Conservation (phyloP, 1,140 invertebrate species). For the Orchesella cincta region DNA sequence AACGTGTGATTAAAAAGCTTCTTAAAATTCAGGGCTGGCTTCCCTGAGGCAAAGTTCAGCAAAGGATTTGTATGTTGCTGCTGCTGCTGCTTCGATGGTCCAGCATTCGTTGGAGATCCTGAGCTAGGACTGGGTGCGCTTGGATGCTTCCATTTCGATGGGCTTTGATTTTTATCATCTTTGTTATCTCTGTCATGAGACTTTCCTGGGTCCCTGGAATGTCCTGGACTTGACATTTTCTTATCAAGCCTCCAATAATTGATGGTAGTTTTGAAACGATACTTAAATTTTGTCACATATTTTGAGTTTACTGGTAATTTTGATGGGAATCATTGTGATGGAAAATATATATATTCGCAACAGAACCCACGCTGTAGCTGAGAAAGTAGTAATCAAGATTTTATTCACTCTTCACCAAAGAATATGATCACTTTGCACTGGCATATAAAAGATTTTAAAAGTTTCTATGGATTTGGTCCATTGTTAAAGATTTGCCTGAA, state of each 20-base stretch:
- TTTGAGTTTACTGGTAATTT: background rate
- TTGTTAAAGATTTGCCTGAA: background rate
- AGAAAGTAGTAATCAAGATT: too few species aligned
- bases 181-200: slow-evolving; percentile 6
- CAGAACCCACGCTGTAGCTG: too few species aligned
- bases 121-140: background rate
- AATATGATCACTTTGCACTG: too few species aligned
- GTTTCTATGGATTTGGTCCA: background rate
- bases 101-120: background rate
- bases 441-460: background rate
- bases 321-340: too few species aligned
- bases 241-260: background rate
- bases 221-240: slow-evolving; percentile 5
- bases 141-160: slow-evolving; percentile 13
- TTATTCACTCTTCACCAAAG: too few species aligned
- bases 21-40: background rate
- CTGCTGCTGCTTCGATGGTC: background rate
- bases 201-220: slow-evolving; percentile 20
- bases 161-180: background rate
- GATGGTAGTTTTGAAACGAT: background rate
- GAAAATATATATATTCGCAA: too few species aligned
- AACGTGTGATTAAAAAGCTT: background rate
- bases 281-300: background rate
- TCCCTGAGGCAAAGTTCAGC: background rate
- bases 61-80: background rate